Evolutionary conservation across 2,888 invertebrate genomes (phyloP).

Genomic region (Amphipyra tragopoginis): DNA sequence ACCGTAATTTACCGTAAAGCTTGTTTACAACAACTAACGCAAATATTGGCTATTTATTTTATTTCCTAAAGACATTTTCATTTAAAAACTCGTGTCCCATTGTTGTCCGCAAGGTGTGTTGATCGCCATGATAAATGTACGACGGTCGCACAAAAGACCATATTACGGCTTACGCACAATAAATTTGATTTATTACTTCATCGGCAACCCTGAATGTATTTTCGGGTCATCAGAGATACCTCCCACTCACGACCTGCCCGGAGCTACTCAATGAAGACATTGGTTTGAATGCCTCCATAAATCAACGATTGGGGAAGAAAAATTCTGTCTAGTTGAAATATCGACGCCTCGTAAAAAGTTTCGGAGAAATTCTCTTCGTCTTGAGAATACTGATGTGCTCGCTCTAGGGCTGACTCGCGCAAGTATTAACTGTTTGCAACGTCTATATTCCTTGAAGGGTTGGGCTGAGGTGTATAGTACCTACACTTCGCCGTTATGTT

Average conservation of each 20-base stretch:
- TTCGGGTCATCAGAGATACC: slow-evolving; percentile 81
- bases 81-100: slow-evolving; percentile 43
- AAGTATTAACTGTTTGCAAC: too few species aligned
- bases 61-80: slow-evolving; percentile 7
- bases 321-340: slow-evolving; percentile 78
- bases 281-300: slow-evolving; percentile 82
- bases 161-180: slow-evolving; percentile 78
- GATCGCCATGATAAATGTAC: slow-evolving; percentile 77
- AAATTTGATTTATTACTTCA: slow-evolving; percentile 87
- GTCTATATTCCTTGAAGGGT: too few species aligned
- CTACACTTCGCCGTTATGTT: too few species aligned
- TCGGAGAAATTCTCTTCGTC: slow-evolving; percentile 49
- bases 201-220: slow-evolving; percentile 76
- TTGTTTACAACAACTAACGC: not conserved
- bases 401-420: slow-evolving; percentile 41
- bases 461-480: too few species aligned
- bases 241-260: slow-evolving; percentile 86
- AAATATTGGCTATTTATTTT: not conserved
- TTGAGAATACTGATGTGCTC: slow-evolving; percentile 49
- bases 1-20: too few species aligned
- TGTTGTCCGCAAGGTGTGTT: slow-evolving; percentile 65
- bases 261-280: slow-evolving; percentile 85
- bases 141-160: slow-evolving; percentile 72
- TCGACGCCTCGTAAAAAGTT: slow-evolving; percentile 59
- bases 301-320: slow-evolving; percentile 72